Conservation (phyloP, 35 echinoderm and acorn worm species). For the Strongylocentrotus purpuratus region DNA sequence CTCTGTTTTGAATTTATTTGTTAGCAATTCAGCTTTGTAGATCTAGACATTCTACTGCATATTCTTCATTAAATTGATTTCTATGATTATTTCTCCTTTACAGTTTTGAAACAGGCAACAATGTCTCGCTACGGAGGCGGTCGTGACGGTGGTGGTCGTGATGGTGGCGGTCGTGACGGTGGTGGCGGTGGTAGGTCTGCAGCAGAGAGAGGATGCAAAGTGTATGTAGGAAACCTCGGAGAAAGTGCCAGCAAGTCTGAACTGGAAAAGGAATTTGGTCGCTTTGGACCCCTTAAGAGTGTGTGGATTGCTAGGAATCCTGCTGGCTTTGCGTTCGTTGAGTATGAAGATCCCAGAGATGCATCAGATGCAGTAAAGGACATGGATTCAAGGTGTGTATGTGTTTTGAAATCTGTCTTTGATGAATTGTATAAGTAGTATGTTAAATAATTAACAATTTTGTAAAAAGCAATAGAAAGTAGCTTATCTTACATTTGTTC, state of each 20-base stretch:
- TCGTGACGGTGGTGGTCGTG: not conserved
- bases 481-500: too few relatives aligned
- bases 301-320: conserved; percentile 80
- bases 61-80: not conserved
- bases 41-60: too few relatives aligned
- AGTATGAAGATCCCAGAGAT: conserved; percentile 72
- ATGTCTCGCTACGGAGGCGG: not conserved
- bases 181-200: not conserved
- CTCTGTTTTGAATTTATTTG: too few relatives aligned
- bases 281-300: conserved; percentile 59
- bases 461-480: too few relatives aligned
- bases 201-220: conserved; percentile 54
- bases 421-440: too few relatives aligned
- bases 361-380: conserved; percentile 55
- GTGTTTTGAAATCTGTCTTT: too few relatives aligned
- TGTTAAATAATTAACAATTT: too few relatives aligned
- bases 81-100: not conserved
- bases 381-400: not conserved
- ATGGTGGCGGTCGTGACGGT: not conserved
- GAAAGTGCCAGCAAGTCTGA: conserved; percentile 45
- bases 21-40: too few relatives aligned
- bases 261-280: conserved; percentile 56
- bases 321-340: conserved; percentile 76
- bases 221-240: conserved; percentile 77
- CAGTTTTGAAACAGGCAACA: not conserved